Base-by-base conservation (phyloP, 2,797 vertebrate genomes). In the Decapterus maruadsi region DNA sequence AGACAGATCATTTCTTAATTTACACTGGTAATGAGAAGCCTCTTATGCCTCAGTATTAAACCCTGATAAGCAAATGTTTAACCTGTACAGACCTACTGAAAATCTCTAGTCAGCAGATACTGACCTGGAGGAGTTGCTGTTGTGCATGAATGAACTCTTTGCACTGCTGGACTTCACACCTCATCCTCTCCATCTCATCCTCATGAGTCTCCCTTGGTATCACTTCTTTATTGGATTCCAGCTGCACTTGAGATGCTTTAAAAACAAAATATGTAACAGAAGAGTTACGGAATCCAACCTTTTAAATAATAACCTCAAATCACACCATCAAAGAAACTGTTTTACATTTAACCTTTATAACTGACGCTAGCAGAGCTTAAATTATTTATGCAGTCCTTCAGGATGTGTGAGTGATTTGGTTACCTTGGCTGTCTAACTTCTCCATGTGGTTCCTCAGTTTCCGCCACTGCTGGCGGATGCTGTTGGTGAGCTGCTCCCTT, bases 391-490 rank as follows among this genome's bases (percentile, higher is more conserved):
- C 43, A 58, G 55, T 36, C 34, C 29, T 40, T 60, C 5, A 53
- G 22, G 11, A 8, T 26, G 36, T 19, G 1, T 31, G 2, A 4
- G 20, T 8, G 31, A 22, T 16, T 10, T 43, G 1, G 45, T 19
- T 89, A 99, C 98, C 98, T 96, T 98, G 96, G 87, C 94, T 97
- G 92, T 98, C 97, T 46, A 99, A 92, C 85, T 96, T 97, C 87
- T 99, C 97, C 83, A 99, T 95, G 0, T 98, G 98, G 89, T 88
- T 97, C 92, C 97, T 98, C 75, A 99, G 89, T 89, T 96, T 98
- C 77, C 98, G 96, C 98, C 98, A 99, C 81, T 99, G 98, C 78
- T 96, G 97, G 4, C 98, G 96, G 87, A 99, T 98, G 94, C 97
- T 99, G 90, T 98, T 98, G 63, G 97, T 96, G 66, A 99, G 97